phyloP scores from a whole-genome alignment of 1,140 invertebrate species.

The Drosophila miranda region DNA sequence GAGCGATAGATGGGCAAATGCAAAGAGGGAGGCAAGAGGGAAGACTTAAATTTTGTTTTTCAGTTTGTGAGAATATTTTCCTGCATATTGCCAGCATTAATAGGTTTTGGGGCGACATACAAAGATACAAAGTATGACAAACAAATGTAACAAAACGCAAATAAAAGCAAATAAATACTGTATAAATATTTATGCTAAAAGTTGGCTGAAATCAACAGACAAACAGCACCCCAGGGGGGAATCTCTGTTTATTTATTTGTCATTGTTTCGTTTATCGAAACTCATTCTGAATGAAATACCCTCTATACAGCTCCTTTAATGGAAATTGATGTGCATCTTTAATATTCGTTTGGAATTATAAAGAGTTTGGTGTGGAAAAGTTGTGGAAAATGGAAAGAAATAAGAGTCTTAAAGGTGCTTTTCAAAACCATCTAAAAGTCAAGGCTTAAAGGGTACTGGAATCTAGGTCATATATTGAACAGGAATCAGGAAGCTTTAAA shows the following conservation, averaged over 20 bases:
- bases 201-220: constrained; percentile 29
- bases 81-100: not conserved
- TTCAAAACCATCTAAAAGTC: too few relatives aligned
- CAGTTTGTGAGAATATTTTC: constrained; percentile 15
- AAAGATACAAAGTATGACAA: too few relatives aligned
- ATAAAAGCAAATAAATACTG: constrained; percentile 29
- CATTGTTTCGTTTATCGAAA: constrained; percentile 41
- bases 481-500: too few relatives aligned
- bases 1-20: not conserved
- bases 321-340: too few relatives aligned
- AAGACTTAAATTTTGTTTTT: constrained; percentile 49
- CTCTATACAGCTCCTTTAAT: not conserved
- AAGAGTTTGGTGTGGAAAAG: too few relatives aligned
- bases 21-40: not conserved
- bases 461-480: not conserved
- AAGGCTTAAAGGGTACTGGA: too few relatives aligned
- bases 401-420: too few relatives aligned
- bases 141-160: constrained; percentile 36
- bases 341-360: too few relatives aligned
- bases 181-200: constrained; percentile 38
- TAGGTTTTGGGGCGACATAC: not conserved
- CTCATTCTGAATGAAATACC: not conserved
- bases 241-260: constrained; percentile 26
- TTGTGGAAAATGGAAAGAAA: too few relatives aligned
- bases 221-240: constrained; percentile 6